Conservation (phyloP, 2,888 invertebrate species). For the Cheilosia vulpina region DNA sequence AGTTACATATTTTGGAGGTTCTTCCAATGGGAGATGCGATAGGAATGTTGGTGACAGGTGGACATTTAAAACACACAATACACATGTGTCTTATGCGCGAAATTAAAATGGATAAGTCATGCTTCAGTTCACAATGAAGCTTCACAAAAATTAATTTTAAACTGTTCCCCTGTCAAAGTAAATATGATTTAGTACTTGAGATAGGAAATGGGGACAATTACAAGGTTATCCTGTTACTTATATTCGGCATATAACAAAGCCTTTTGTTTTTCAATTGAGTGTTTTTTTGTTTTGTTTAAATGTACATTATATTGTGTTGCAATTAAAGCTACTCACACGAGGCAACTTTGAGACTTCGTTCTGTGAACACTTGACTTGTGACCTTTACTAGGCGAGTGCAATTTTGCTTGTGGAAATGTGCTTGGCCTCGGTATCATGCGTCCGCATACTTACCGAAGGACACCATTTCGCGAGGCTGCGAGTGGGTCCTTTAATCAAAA, state of each 20-base stretch:
- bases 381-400: slow-evolving; percentile 1
- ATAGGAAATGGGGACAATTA: too few species aligned
- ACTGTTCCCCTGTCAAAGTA: too few species aligned
- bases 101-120: too few species aligned
- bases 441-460: neutral
- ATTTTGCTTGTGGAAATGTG: neutral
- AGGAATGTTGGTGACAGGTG: neutral
- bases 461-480: neutral
- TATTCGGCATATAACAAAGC: too few species aligned
- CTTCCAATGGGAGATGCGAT: neutral
- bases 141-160: too few species aligned
- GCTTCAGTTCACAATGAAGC: too few species aligned
- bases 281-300: neutral
- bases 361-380: neutral
- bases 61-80: neutral
- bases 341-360: neutral
- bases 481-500: neutral
- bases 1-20: too few species aligned
- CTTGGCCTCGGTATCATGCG: neutral
- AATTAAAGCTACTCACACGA: neutral
- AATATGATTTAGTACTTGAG: too few species aligned
- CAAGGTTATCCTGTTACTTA: too few species aligned
- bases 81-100: too few species aligned
- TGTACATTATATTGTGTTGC: neutral
- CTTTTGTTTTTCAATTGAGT: too few species aligned